Conservation (phyloP, 2,797 vertebrate species). For the Craterocephalus amniculus region DNA sequence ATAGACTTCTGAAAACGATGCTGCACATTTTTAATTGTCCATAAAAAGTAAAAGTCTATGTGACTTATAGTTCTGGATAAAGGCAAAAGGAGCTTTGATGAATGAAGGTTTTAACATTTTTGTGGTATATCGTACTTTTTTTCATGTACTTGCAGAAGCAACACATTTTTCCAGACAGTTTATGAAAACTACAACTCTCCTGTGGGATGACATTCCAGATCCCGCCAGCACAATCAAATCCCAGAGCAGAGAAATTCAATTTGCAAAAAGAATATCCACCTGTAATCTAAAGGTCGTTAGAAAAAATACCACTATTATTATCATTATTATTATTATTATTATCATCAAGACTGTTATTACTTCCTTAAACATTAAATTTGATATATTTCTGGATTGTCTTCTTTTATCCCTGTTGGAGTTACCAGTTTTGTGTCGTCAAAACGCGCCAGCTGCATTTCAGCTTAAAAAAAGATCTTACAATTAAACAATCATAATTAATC, state of each 20-base stretch:
- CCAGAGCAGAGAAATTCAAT: neutral
- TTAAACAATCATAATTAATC: neutral
- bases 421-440: constrained; percentile 12
- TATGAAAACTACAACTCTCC: neutral
- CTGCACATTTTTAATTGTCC: neutral
- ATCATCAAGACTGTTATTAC: no score
- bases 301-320: no score
- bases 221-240: neutral
- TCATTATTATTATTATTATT: no score
- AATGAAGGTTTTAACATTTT: neutral
- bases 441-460: neutral
- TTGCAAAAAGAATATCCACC: neutral
- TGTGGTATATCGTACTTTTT: neutral
- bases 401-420: constrained; percentile 23
- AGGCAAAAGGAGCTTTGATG: neutral
- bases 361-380: constrained; percentile 9
- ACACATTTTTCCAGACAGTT: neutral
- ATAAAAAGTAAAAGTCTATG: neutral
- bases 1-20: neutral
- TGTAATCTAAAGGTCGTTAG: neutral
- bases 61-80: neutral
- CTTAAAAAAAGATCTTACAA: constrained; percentile 1
- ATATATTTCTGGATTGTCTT: neutral
- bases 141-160: neutral
- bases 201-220: no score